Evolutionary conservation across 2,888 invertebrate genomes (phyloP).

Genomic region (Charanyca ferruginea): DNA sequence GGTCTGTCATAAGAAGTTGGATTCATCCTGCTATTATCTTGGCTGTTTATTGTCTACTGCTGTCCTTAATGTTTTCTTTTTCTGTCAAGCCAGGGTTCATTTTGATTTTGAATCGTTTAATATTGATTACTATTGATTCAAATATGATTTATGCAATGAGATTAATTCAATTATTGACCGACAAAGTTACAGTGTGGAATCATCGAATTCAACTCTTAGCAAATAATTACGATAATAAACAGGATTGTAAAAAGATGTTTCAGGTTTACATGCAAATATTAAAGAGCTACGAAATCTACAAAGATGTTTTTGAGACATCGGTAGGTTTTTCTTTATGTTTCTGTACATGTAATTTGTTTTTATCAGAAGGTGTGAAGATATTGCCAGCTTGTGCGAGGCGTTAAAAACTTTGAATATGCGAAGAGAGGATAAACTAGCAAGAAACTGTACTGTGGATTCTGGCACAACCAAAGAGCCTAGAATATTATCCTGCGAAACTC

Average conservation of each 20-base stretch:
- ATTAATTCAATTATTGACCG: slow-evolving; percentile 19
- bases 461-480: no score
- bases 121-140: slow-evolving; percentile 21
- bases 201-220: neutral
- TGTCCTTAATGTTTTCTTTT: neutral
- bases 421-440: no score
- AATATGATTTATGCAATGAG: slow-evolving; percentile 28
- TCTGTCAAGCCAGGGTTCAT: neutral
- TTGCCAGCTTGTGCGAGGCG: no score
- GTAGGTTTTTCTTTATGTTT: neutral
- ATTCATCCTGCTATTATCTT: slow-evolving; percentile 3
- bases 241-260: slow-evolving; percentile 16
- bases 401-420: no score
- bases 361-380: no score
- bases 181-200: slow-evolving; percentile 29
- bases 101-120: neutral
- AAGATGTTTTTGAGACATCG: slow-evolving; percentile 1
- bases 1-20: slow-evolving; percentile 8
- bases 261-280: slow-evolving; percentile 1
- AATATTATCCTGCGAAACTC: no score
- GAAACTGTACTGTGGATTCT: no score
- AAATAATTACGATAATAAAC: neutral
- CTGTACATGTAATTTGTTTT: no score
- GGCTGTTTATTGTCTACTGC: neutral
- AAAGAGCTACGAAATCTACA: neutral